Conservation (phyloP, 2,888 invertebrate genomes). For the Criorhina ranunculi region DNA sequence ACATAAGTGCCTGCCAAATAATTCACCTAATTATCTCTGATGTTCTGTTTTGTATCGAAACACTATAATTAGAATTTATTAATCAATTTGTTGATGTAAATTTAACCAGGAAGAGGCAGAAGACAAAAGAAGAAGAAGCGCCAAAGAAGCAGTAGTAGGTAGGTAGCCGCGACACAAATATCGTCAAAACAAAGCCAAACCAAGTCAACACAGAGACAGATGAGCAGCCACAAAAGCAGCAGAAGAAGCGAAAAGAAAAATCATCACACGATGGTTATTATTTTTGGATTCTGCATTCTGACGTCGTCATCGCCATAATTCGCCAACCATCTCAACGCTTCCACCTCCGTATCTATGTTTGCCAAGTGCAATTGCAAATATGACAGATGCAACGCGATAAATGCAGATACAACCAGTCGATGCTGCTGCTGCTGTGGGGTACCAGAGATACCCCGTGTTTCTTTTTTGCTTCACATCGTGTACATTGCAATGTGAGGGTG, state of each 20-base stretch:
- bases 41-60: slow-evolving; percentile 38
- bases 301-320: slow-evolving; percentile 60
- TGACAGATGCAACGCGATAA: slow-evolving; percentile 69
- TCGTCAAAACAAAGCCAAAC: slow-evolving; percentile 7
- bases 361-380: slow-evolving; percentile 64
- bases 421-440: slow-evolving; percentile 12
- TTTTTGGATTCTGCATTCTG: slow-evolving; percentile 73
- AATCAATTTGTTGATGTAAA: slow-evolving; percentile 57
- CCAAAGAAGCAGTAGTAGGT: slow-evolving; percentile 32
- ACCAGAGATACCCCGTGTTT: slow-evolving; percentile 1
- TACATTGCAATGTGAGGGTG: neutral
- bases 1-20: slow-evolving; percentile 53
- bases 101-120: slow-evolving; percentile 48
- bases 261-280: slow-evolving; percentile 51
- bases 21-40: slow-evolving; percentile 60
- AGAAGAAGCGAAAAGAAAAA: slow-evolving; percentile 16
- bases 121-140: slow-evolving; percentile 6
- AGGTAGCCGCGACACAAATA: neutral
- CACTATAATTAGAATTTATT: slow-evolving; percentile 62
- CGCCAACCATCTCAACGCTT: neutral
- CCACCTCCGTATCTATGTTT: slow-evolving; percentile 3
- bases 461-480: slow-evolving; percentile 1
- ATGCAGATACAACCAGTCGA: slow-evolving; percentile 38
- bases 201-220: neutral
- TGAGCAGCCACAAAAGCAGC: neutral